A percentile compares a stretch with the other conserved stretches of the same genome.
These are phyloP conservation scores for Chionodraco myersi DNA, from an alignment of 2,113 vertebrate species.

Conservation along the genomic window DNA sequence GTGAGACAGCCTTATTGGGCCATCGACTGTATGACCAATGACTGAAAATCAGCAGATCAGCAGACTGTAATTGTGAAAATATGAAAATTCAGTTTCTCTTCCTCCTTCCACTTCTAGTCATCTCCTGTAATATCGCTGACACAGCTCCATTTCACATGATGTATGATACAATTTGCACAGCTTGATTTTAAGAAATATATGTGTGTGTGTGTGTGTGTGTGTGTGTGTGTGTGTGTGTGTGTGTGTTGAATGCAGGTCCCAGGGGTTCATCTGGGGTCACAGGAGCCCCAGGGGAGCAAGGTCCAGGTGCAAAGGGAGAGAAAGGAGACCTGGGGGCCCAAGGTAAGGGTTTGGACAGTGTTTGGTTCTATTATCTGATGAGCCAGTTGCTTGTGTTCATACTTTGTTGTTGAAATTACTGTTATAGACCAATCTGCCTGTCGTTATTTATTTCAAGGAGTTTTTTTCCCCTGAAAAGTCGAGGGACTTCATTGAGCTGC, in stretches of 20 bases:
- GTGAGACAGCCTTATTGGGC: too few species aligned
- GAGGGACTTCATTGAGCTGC: not conserved
- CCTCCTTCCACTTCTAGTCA: constrained; percentile 14
- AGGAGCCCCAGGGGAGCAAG: constrained; percentile 39
- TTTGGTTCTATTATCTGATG: not conserved
- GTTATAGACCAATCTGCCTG: not conserved
- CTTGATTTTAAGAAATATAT: constrained; percentile 8
- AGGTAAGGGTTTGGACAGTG: constrained; percentile 34
- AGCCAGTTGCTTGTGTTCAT: not conserved
- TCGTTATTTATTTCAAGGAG: too few species aligned
- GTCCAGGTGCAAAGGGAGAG: constrained; percentile 57
- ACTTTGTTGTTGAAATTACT: not conserved
- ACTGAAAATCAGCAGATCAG: constrained; percentile 15
- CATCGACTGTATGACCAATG: not conserved
- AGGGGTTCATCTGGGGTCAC: constrained; percentile 22
- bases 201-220: not conserved
- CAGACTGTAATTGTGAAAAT: constrained; percentile 14
- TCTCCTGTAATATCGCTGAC: constrained; percentile 17
- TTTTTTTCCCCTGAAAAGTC: not conserved
- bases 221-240: not conserved
- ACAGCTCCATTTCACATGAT: not conserved
- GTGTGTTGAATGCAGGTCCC: constrained; percentile 27
- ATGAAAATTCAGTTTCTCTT: constrained; percentile 43
- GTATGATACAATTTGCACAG: not conserved
- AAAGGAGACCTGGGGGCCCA: constrained; percentile 35